phyloP scores from a whole-genome alignment of 2,888 invertebrate species.

The Laothoe populi region DNA sequence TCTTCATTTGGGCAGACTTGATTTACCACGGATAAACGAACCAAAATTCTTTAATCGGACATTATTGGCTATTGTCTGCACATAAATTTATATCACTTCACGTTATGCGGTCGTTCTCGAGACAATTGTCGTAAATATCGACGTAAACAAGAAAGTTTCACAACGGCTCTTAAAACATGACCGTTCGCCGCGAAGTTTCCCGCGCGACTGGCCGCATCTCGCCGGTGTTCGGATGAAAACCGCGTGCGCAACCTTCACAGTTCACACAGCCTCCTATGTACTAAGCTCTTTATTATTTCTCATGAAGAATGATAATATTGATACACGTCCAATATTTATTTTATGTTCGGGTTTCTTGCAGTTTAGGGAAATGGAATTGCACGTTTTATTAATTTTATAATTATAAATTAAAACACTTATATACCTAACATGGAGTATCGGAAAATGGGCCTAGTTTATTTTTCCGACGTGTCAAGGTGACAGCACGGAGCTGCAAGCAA shows the following conservation, averaged over 20 bases:
- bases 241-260: constrained; percentile 71
- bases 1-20: constrained; percentile 82
- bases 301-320: constrained; percentile 25
- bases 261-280: constrained; percentile 52
- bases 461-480: too few species aligned
- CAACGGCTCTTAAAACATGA: constrained; percentile 52
- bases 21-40: constrained; percentile 52
- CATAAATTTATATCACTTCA: constrained; percentile 58
- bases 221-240: constrained; percentile 57
- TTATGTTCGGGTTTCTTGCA: too few species aligned
- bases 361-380: not conserved
- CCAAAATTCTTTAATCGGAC: constrained; percentile 58
- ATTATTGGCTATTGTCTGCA: constrained; percentile 47
- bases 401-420: not conserved
- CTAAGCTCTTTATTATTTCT: constrained; percentile 22
- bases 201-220: constrained; percentile 74
- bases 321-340: constrained; percentile 25
- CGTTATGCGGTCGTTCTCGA: constrained; percentile 51
- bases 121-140: constrained; percentile 77
- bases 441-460: too few species aligned
- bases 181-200: constrained; percentile 69
- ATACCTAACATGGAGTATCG: too few species aligned
- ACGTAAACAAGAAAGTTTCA: constrained; percentile 48
- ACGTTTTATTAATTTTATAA: not conserved
- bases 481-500: too few species aligned